A percentile compares a stretch with the other conserved stretches of the same genome.
Conservation (phyloP, 2,888 invertebrate genomes). For the Dendrolimus houi region DNA sequence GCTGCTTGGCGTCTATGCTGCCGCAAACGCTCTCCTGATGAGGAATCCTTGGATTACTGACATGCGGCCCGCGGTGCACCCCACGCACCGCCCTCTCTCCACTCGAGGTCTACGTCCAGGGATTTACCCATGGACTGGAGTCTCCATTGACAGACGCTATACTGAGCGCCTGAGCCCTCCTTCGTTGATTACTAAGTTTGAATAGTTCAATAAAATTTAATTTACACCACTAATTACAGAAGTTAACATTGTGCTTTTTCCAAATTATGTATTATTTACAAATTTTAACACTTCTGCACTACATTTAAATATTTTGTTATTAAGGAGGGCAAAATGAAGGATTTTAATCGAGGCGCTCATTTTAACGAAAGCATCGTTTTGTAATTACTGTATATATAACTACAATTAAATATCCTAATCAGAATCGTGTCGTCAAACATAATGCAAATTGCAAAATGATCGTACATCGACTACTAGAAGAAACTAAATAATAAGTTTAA, state of each 20-base stretch:
- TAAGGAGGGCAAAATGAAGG: slow-evolving; percentile 21
- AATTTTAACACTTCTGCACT: neutral
- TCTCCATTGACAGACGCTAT: slow-evolving; percentile 71
- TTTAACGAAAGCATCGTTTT: slow-evolving; percentile 24
- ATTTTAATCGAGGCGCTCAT: slow-evolving; percentile 42
- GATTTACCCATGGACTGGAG: slow-evolving; percentile 69
- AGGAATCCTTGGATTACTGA: slow-evolving; percentile 79
- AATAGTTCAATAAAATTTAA: too few species aligned
- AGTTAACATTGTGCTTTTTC: too few species aligned
- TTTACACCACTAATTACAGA: too few species aligned
- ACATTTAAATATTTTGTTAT: slow-evolving; percentile 8
- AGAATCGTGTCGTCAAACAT: neutral
- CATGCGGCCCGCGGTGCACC: slow-evolving; percentile 72
- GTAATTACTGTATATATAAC: slow-evolving; percentile 66
- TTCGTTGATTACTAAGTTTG: slow-evolving; percentile 35
- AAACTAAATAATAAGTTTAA: too few species aligned
- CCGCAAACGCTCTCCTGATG: slow-evolving; percentile 75
- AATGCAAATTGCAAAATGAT: neutral
- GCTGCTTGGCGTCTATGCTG: slow-evolving; percentile 79
- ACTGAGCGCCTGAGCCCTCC: slow-evolving; percentile 59
- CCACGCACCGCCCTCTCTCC: slow-evolving; percentile 62
- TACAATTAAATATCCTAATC: slow-evolving; percentile 7
- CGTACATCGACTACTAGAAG: too few species aligned
- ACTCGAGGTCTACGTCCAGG: slow-evolving; percentile 59
- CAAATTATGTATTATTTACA: slow-evolving; percentile 2